Base-by-base conservation (phyloP, 2,113 vertebrate genomes). In the Ciconia boyciana region DNA sequence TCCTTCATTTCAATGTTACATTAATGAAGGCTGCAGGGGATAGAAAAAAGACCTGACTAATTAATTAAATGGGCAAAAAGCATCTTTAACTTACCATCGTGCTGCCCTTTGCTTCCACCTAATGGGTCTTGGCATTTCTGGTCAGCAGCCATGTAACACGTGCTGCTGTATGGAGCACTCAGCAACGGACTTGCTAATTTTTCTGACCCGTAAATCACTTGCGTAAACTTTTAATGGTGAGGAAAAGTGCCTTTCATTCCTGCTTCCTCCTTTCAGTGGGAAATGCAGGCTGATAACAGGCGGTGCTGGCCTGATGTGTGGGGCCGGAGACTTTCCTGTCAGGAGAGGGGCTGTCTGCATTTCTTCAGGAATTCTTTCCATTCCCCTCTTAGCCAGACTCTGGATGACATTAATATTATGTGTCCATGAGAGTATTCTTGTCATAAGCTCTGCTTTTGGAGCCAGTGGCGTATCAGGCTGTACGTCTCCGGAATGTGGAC, bases 11-110 rank as follows among this genome's bases (percentile, higher is more conserved):
- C 92, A 89, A 2, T 65, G 52, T 90, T 94, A 80, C 80, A 54
- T 94, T 97, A 93, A 95, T 74, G 84, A 97, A 94, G 89, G 89
- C 83, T 94, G 78, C 87, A 85, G 90, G 92, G 92, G 77, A 95
- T 96, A 60, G 49, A 89, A 87, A 83, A 95, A 85, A 93, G 87
- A 89, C 44, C 79, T 46, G 51, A 48, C 81, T 95, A 96, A 97
- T 97, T 96, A 96, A 95, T 89, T 92, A 96, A 93, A 96, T 93
- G 62, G 92, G 78, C 94, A 95, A 87, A 96, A 95, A 96, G 83
- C 93, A 82, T 96, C 95, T 96, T 97, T 95, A 95, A 87, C 94
- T 96, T 96, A 92, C 85, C 41, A 76, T 96, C 3, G 1, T 69
- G 86, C 65, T 93, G 92, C 93, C 93, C 96, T 95, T 87, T 97